Evolutionary conservation across 64 coral and sea anemone genomes (phyloP), one percentile per base, ranked within the genome.

Genomic region (Montipora cactus): DNA sequence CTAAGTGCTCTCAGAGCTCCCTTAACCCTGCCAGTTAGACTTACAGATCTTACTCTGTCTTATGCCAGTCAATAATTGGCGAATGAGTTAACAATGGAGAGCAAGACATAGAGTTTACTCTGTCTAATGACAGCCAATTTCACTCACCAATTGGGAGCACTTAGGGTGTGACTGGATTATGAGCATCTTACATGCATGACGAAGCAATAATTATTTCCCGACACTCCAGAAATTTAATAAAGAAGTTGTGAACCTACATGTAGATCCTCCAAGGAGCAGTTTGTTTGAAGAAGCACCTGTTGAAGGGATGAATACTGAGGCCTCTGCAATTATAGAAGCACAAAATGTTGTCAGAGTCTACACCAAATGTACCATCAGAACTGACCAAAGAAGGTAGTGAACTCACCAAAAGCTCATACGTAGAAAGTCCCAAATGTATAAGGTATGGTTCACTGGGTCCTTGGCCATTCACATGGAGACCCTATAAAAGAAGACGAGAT

Each of bases 401-500:
- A 59, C 90, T 92, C 44, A 92, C 90, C 90, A 92, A 81, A 13
- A 92, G 72, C 23, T 92, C 90, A 51, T 92, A 92, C 49, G 85
- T 81, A n/a, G 75, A 47, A 53, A 75, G 52, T 59, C 90, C 90
- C 25, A 52, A 28, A 19, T 75, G 74, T n/a, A 55, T 76, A 7
- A 92, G 72, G 15, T 77, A 74, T 25, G 71, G 85, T 77, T 86
- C 69, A 46, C 50, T 83, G 7, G 61, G 66, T 0, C 74, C 66
- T 13, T 92, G 50, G 13, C 90, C 90, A 68, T 92, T 80, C 15
- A 92, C 90, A 64, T 92, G 90, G 16, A 92, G 74, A 64, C 90
- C 90, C 90, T 92, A 3, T 5, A 83, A 50, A 13, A 6, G 18
- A 22, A 62, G 5, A 67, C 8, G 68, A 2, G 20, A 21, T 71